Percentiles rank a stretch among this genome's conserved stretches.
Evolutionary conservation across 2,888 invertebrate species (phyloP).

Genomic region (Acrobasis repandana): DNA sequence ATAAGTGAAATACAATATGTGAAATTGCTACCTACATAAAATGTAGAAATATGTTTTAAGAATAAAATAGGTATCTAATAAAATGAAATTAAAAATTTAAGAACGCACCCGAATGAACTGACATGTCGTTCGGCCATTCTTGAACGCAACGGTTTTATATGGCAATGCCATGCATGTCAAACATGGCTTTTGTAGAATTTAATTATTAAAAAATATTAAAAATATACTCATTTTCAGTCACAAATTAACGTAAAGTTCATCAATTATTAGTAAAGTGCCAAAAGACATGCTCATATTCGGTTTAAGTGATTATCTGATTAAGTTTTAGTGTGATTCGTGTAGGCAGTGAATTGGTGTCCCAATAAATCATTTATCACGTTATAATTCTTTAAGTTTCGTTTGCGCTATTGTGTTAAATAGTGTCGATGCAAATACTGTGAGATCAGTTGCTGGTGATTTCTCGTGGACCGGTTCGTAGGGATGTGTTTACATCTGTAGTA

Average conservation of each 20-base stretch:
- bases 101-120: slow-evolving; percentile 54
- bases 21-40: too few relatives aligned
- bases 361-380: slow-evolving; percentile 58
- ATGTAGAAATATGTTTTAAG: too few relatives aligned
- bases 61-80: too few relatives aligned
- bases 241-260: slow-evolving; percentile 36
- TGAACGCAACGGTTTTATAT: slow-evolving; percentile 72
- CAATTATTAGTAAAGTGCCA: slow-evolving; percentile 47
- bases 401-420: slow-evolving; percentile 44
- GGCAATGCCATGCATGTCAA: slow-evolving; percentile 79
- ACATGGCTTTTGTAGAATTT: slow-evolving; percentile 61
- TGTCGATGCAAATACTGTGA: slow-evolving; percentile 38
- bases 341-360: slow-evolving; percentile 71
- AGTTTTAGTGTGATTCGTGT: slow-evolving; percentile 61
- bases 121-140: slow-evolving; percentile 42
- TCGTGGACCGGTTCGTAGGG: slow-evolving; percentile 57
- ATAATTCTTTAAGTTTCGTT: slow-evolving; percentile 48
- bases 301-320: slow-evolving; percentile 43
- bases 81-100: neutral
- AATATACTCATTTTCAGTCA: slow-evolving; percentile 46
- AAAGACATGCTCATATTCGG: slow-evolving; percentile 41
- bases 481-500: slow-evolving; percentile 81
- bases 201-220: slow-evolving; percentile 57
- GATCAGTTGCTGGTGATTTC: slow-evolving; percentile 46
- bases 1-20: too few relatives aligned